Conservation (phyloP, 2,888 invertebrate genomes). For the Clostera curtula region DNA sequence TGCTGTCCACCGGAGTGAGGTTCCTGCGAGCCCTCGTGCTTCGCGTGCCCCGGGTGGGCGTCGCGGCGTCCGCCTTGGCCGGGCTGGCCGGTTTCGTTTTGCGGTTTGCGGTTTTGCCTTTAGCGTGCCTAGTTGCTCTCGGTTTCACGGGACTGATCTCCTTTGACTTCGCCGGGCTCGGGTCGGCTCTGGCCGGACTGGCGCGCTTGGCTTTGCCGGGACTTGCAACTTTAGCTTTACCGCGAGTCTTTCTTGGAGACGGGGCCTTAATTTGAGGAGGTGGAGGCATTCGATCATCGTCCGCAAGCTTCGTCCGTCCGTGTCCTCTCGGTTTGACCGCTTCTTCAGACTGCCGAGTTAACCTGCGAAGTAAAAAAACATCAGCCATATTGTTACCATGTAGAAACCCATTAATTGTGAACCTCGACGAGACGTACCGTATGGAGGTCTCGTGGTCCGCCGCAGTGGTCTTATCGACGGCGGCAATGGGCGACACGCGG, state of each 20-base stretch:
- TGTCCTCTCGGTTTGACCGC: constrained; percentile 5
- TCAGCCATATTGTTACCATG: constrained; percentile 3
- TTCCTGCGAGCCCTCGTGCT: constrained; percentile 21
- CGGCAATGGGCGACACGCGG: constrained; percentile 49
- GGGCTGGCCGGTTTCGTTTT: background rate
- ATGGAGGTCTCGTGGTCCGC: background rate
- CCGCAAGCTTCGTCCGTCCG: constrained; percentile 5
- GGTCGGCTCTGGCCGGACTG: constrained; percentile 2
- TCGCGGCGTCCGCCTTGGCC: background rate
- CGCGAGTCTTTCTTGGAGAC: constrained; percentile 1
- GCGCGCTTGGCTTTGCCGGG: constrained; percentile 1
- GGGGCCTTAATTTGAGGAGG: constrained; percentile 4
- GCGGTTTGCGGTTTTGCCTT: background rate
- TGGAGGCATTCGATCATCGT: constrained; percentile 1
- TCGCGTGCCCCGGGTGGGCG: background rate
- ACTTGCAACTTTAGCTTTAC: background rate
- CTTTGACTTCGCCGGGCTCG: constrained; percentile 2
- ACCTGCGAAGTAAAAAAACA: background rate
- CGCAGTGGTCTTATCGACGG: constrained; percentile 7
- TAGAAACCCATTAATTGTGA: no score
- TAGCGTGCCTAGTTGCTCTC: constrained; percentile 2
- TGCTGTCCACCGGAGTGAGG: constrained; percentile 7
- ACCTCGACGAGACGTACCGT: no score
- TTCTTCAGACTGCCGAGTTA: background rate
- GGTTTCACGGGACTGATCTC: constrained; percentile 3